Evolutionary conservation across 2,888 invertebrate genomes (phyloP), one percentile per base, ranked within the genome.

Genomic region (Tanytarsus gracilentus): DNA sequence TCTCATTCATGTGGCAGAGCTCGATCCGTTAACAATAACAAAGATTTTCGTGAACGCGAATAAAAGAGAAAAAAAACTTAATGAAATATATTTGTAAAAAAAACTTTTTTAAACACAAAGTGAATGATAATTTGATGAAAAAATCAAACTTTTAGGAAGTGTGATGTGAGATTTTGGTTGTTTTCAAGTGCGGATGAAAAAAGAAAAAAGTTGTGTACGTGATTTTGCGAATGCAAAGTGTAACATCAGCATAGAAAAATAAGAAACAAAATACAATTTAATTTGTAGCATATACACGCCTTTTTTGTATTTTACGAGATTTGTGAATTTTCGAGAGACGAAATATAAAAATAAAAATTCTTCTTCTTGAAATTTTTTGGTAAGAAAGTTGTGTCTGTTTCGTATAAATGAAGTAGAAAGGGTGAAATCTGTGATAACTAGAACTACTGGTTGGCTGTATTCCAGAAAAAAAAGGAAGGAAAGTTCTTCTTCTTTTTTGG

Each of bases 1-100:
- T 18, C 27, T 55, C 40, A 40, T 55, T 55, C 55, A 55, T 55
- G 39, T 40, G 25, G 23, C 14, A 39, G 55, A 30, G 23, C 30
- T 55, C 55, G 40, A 16, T 14, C n/a, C 8, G 16, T 8, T 2
- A 55, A 55, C 55, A 55, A 55, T 40, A 40, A 40, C 26, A 27
- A 49, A 49, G 8, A 6, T 36, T 36, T 36, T 36, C 21, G 44
- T 21, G 9, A 33, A 33, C 11, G n/a, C 9, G 33, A 33, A 33
- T 2, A 9, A 33, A 5, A 33, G n/a, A 33, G 3, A 33, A 33
- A 4, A 11, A 5, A 33, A 33, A 33, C 33, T 33, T n/a, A 33
- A 11, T 33, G 11, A 33, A 33, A 4, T 5, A 33, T 36, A 14
- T 36, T 3, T 14, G 5, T 36, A 14, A 36, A 36, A 8, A 33